Evolutionary conservation across 2,888 invertebrate genomes (phyloP).

Genomic region (Folsomia candida): DNA sequence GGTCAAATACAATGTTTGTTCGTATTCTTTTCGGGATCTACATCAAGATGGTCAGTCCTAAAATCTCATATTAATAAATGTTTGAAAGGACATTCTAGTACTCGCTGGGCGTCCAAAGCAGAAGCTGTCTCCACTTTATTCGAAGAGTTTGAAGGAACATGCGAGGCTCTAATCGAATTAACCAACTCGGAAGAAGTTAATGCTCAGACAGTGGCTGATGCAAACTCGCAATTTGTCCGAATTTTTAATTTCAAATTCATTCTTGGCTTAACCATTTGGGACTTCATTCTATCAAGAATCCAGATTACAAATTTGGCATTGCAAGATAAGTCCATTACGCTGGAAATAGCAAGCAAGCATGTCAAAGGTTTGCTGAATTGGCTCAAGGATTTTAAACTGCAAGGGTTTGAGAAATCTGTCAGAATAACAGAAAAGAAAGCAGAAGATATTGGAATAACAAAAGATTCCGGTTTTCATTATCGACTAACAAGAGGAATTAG

Average conservation of each 20-base stretch:
- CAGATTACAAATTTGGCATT: not conserved
- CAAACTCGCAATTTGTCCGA: not conserved
- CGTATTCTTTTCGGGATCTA: not conserved
- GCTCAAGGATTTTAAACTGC: not conserved
- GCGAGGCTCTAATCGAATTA: not conserved
- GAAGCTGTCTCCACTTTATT: not conserved
- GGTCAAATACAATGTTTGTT: slow-evolving; percentile 1
- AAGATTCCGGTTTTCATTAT: not conserved
- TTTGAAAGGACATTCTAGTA: not conserved
- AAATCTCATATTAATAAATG: not conserved
- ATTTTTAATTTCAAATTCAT: not conserved
- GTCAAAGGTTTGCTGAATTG: not conserved
- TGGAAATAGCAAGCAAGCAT: not conserved
- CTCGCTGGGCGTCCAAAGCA: not conserved
- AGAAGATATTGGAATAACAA: not conserved
- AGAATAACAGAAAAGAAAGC: not conserved
- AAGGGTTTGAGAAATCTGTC: not conserved
- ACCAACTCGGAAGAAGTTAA: not conserved
- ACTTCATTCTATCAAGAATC: not conserved
- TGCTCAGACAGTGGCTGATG: not conserved
- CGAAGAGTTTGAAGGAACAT: not conserved
- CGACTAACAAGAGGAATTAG: not conserved
- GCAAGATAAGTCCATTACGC: not conserved
- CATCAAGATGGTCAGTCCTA: not conserved
- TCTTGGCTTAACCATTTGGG: not conserved